Base-by-base conservation (phyloP, 1,140 invertebrate species). In the Drosophila dunni region DNA sequence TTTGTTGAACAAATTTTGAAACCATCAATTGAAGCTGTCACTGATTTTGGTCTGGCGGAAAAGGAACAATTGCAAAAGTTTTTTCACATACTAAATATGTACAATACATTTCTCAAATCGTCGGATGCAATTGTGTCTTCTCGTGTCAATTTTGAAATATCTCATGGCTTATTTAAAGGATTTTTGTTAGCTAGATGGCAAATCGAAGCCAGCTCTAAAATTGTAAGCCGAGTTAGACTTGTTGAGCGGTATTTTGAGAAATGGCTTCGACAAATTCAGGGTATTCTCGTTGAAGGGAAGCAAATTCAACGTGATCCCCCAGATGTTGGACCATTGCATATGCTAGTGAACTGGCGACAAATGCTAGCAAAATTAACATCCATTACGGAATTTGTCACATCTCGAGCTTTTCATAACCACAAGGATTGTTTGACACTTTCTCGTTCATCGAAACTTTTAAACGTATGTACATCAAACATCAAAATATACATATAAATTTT, bases 321-420 rank as follows among this genome's bases (percentile, higher is more conserved):
- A 69, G 94, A 95, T 81, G 95, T 96, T 70, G 97, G 97, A 0
- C 97, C 97, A 1, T 91, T 95, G 1, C 96, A 95, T 3, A 97
- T 98, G 92, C 92, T 97, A 36, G 95, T 95, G 40, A 96, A 97
- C 81, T 97, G 97, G 97, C 94, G 96, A 72, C 94, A 96, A 79
- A 94, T 97, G 63, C 93, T 96, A 51, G 95, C 95, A 0, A 95
- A 94, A 48, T 97, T 97, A 92, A 96, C 96, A 20, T 96, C 95
- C 11, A 95, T 98, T 33, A 94, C 96, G 0, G 96, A 97, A 84
- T 96, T 97, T 81, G 94, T 96, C 78, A 95, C 95, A 80, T 95
- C 94, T 61, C 94, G 93, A 69, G 94, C 94, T 57, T 94, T 94
- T 69, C 93, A 94, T 74, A 94, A 93, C 79, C 95, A 95, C 80